Evolutionary conservation across 1,140 invertebrate genomes (phyloP).

Genomic region (Caenorhabditis latens): DNA sequence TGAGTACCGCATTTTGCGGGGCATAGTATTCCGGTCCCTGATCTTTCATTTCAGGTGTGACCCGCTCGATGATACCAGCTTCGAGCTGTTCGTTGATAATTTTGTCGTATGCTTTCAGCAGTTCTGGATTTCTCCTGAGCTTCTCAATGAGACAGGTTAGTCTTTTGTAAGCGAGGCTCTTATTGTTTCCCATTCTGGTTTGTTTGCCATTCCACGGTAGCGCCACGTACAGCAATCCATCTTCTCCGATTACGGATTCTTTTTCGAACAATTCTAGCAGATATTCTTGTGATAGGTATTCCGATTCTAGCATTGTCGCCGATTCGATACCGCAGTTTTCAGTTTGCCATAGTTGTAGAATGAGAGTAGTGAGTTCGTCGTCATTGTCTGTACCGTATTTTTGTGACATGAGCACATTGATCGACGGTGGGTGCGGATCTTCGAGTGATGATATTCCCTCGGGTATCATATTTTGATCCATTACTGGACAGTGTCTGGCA

Average conservation of each 20-base stretch:
- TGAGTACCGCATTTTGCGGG: constrained; percentile 78
- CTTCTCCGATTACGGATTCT: neutral
- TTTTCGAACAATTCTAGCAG: neutral
- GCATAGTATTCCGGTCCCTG: constrained; percentile 75
- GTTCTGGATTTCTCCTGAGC: neutral
- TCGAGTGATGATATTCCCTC: too few relatives aligned
- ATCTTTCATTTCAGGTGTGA: neutral
- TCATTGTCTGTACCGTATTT: too few relatives aligned
- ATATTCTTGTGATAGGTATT: neutral
- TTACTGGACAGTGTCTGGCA: neutral
- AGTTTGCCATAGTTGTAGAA: too few relatives aligned
- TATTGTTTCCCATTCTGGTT: neutral
- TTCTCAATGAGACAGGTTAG: neutral
- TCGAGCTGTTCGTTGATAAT: neutral
- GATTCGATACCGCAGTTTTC: too few relatives aligned
- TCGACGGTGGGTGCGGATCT: neutral
- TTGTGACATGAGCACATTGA: neutral
- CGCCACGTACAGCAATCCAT: neutral
- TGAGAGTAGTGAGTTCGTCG: too few relatives aligned
- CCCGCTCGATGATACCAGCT: constrained; percentile 37
- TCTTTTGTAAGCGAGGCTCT: neutral
- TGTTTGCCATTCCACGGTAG: constrained; percentile 18
- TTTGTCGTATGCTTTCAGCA: neutral
- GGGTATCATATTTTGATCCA: too few relatives aligned
- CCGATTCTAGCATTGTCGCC: too few relatives aligned